A percentile compares a stretch with the other conserved stretches of the same genome.
Evolutionary conservation across 2,888 invertebrate species (phyloP).

Genomic region (Leptarthrus brevirostris): DNA sequence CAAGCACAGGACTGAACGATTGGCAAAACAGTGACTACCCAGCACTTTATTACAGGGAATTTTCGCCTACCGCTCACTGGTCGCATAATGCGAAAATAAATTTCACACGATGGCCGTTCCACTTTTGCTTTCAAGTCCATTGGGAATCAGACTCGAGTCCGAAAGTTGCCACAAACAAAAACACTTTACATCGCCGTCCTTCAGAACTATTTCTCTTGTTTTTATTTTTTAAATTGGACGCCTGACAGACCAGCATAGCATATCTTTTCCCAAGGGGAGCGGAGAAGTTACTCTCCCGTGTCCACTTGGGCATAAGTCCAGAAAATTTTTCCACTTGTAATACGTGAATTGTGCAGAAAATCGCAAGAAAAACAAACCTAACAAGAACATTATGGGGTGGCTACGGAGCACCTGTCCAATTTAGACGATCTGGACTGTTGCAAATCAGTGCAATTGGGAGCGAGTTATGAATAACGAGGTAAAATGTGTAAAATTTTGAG

Average conservation of each 20-base stretch:
- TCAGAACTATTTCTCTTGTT: constrained; percentile 20
- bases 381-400: too few species aligned
- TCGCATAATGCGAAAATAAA: not conserved
- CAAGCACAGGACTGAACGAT: too few species aligned
- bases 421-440: too few species aligned
- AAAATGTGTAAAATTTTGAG: constrained; percentile 4
- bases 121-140: constrained; percentile 10
- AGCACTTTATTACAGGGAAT: too few species aligned
- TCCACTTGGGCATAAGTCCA: constrained; percentile 6
- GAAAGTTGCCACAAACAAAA: constrained; percentile 6
- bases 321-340: not conserved
- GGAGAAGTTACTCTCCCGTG: constrained; percentile 7
- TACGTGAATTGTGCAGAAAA: not conserved
- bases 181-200: constrained; percentile 10
- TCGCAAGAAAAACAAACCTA: not conserved
- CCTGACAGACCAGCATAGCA: not conserved
- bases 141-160: not conserved
- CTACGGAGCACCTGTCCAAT: too few species aligned
- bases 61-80: too few species aligned
- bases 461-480: not conserved
- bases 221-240: not conserved
- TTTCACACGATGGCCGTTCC: not conserved
- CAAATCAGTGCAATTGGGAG: not conserved
- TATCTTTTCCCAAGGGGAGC: not conserved
- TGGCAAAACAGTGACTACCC: too few species aligned